Evolutionary conservation across 2,888 invertebrate genomes (phyloP).

Genomic region (Tachina grossa): DNA sequence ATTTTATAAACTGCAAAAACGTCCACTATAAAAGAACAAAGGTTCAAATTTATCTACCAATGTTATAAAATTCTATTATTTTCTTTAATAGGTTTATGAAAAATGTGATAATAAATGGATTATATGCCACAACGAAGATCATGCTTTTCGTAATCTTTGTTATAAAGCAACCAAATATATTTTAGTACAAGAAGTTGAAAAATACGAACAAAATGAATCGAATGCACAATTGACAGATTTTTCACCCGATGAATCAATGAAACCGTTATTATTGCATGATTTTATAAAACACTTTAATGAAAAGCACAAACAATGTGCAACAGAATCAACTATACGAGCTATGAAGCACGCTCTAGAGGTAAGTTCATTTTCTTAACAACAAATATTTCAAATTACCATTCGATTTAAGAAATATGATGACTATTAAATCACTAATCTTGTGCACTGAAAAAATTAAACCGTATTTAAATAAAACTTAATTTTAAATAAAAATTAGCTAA

Average conservation of each 20-base stretch:
- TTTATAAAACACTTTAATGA: conserved; percentile 78
- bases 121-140: conserved; percentile 80
- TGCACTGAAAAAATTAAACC: too few species aligned
- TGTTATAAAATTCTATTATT: not conserved
- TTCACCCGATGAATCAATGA: conserved; percentile 68
- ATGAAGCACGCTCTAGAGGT: conserved; percentile 82
- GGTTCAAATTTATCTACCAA: not conserved
- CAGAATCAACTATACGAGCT: conserved; percentile 77
- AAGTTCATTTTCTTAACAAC: conserved; percentile 51
- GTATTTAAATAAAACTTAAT: too few species aligned
- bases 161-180: conserved; percentile 80
- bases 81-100: conserved; percentile 73
- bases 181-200: conserved; percentile 67
- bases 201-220: conserved; percentile 41
- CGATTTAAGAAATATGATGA: too few species aligned
- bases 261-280: conserved; percentile 74
- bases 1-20: too few species aligned
- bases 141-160: conserved; percentile 79
- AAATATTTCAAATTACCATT: too few species aligned
- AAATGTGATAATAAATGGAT: conserved; percentile 80
- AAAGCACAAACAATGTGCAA: conserved; percentile 77
- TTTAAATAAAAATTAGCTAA: too few species aligned
- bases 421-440: too few species aligned
- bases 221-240: conserved; percentile 63
- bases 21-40: too few species aligned